Evolutionary conservation across 1,140 invertebrate species (phyloP).

Genomic region (Philopotamus ludificatus): DNA sequence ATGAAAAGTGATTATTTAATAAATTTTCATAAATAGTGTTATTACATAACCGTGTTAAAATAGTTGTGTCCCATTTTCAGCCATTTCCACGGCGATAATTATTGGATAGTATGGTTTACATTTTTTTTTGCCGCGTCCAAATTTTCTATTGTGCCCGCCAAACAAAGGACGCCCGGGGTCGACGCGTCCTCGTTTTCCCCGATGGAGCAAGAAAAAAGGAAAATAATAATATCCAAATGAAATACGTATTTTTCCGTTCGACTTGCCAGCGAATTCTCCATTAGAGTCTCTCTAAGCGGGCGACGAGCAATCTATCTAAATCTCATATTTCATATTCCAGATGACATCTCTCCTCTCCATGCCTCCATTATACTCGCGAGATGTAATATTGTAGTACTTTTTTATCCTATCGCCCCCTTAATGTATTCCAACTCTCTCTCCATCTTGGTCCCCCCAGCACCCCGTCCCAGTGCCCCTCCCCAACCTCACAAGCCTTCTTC

Average conservation of each 20-base stretch:
- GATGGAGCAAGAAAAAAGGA: too few relatives aligned
- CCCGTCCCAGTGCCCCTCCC: too few relatives aligned
- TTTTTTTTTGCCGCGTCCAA: background rate
- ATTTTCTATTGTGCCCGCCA: background rate
- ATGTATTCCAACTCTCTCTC: slow-evolving; percentile 40
- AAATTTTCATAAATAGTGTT: too few relatives aligned
- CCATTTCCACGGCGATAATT: background rate
- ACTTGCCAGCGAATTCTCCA: slow-evolving; percentile 31
- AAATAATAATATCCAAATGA: slow-evolving; percentile 31
- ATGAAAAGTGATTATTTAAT: too few relatives aligned
- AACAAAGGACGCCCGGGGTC: background rate
- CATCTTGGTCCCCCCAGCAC: too few relatives aligned
- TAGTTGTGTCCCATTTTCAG: too few relatives aligned
- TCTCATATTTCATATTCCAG: slow-evolving; percentile 43
- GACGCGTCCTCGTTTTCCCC: too few relatives aligned
- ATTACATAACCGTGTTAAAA: too few relatives aligned
- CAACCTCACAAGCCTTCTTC: slow-evolving; percentile 9
- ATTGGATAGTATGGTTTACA: background rate
- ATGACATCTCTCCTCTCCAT: slow-evolving; percentile 36
- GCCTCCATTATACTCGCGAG: slow-evolving; percentile 40
- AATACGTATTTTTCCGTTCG: slow-evolving; percentile 41
- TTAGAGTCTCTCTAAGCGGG: slow-evolving; percentile 3
- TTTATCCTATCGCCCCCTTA: slow-evolving; percentile 35
- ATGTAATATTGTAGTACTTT: slow-evolving; percentile 39
- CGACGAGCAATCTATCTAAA: slow-evolving; percentile 42